These are phyloP conservation scores for Istiophorus platypterus DNA, from an alignment of 2,113 vertebrate genomes.

Conservation along the genomic window DNA sequence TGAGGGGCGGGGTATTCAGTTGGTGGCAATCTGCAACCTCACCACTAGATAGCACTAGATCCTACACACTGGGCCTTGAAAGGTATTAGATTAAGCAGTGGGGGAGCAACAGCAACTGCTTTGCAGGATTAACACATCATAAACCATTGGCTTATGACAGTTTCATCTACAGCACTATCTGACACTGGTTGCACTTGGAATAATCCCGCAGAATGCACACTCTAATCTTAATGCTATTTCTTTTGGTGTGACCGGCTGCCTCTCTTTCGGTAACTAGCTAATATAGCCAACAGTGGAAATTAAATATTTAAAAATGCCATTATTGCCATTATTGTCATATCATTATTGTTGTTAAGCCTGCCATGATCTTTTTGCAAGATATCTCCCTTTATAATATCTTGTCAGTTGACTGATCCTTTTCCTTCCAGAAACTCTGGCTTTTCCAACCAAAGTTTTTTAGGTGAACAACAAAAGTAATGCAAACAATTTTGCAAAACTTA, in stretches of 20 bases:
- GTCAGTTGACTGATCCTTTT: slow-evolving; percentile 17
- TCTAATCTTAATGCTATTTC: slow-evolving; percentile 34
- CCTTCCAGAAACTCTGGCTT: slow-evolving; percentile 11
- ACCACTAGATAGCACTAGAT: too few relatives aligned
- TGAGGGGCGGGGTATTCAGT: too few relatives aligned
- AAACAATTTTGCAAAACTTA: slow-evolving; percentile 10
- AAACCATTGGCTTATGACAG: slow-evolving; percentile 33
- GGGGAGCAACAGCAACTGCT: neutral
- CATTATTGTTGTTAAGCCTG: slow-evolving; percentile 22
- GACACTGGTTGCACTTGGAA: slow-evolving; percentile 12
- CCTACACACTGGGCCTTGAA: neutral
- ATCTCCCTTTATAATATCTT: neutral
- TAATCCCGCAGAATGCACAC: slow-evolving; percentile 36
- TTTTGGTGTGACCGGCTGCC: slow-evolving; percentile 16
- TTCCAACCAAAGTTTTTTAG: slow-evolving; percentile 2
- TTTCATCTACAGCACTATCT: slow-evolving; percentile 28
- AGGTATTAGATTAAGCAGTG: slow-evolving; percentile 14
- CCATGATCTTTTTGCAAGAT: slow-evolving; percentile 11
- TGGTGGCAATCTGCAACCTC: too few relatives aligned
- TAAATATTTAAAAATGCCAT: slow-evolving; percentile 41
- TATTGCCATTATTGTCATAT: neutral
- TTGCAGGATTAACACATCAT: slow-evolving; percentile 49
- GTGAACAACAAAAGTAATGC: slow-evolving; percentile 14
- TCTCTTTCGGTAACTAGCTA: slow-evolving; percentile 27
- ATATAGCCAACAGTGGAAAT: slow-evolving; percentile 17